phyloP scores from a whole-genome alignment of 2,888 invertebrate genomes.

The Trachelus stipa region DNA sequence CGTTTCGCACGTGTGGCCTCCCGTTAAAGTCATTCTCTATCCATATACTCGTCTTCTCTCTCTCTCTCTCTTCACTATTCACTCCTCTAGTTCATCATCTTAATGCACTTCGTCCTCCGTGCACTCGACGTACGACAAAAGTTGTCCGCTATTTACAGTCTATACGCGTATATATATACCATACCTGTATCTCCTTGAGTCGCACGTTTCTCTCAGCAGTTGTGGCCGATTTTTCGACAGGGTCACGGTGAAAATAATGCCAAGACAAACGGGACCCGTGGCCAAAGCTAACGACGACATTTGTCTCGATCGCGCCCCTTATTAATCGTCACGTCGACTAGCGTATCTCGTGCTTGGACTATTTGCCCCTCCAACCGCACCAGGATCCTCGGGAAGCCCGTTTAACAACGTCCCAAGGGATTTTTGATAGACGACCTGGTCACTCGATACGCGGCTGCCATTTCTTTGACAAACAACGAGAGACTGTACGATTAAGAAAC shows the following conservation, averaged over 20 bases:
- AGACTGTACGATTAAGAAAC: background rate
- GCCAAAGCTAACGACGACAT: constrained; percentile 5
- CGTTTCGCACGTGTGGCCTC: background rate
- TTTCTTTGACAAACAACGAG: background rate
- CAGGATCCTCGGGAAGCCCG: background rate
- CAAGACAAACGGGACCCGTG: constrained; percentile 2
- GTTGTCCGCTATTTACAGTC: background rate
- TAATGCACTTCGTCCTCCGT: background rate
- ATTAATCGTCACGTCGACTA: constrained; percentile 1
- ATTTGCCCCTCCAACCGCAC: background rate
- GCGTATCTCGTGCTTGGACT: background rate
- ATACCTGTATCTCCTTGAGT: background rate
- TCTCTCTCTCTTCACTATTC: constrained; percentile 9
- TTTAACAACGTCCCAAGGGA: background rate
- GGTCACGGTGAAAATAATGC: background rate
- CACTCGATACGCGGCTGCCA: background rate
- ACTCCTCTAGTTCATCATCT: constrained; percentile 5
- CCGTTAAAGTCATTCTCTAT: background rate
- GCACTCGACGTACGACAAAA: background rate
- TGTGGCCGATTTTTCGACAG: background rate
- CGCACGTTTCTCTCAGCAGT: background rate
- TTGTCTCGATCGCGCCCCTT: constrained; percentile 6
- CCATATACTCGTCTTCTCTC: background rate
- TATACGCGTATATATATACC: background rate
- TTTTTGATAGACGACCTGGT: background rate